phyloP scores from a whole-genome alignment of 2,113 vertebrate species.

The Scortum barcoo region DNA sequence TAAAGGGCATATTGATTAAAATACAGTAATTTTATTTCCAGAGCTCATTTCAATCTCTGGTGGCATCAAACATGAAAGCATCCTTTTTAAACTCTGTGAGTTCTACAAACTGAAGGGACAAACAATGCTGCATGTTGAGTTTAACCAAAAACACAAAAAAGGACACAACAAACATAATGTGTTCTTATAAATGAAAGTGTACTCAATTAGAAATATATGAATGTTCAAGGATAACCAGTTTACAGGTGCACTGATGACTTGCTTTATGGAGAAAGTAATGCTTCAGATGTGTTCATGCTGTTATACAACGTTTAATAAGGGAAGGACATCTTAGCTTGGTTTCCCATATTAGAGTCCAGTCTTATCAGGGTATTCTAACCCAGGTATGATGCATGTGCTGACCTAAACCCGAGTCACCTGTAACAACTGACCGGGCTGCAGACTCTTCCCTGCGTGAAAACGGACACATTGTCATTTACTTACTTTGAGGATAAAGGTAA shows the following conservation, averaged over 20 bases:
- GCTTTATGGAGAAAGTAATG: not conserved
- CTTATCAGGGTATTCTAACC: not conserved
- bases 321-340: not conserved
- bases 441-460: conserved; percentile 2
- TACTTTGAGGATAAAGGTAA: conserved; percentile 61
- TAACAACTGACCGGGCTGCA: not conserved
- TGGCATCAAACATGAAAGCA: not conserved
- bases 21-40: not conserved
- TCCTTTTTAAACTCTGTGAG: not conserved
- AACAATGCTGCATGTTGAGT: not conserved
- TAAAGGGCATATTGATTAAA: not conserved
- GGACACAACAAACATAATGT: not conserved
- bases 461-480: not conserved
- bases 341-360: not conserved
- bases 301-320: not conserved
- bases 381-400: not conserved
- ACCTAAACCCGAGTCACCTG: not conserved
- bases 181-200: not conserved
- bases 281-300: not conserved
- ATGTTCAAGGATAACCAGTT: no score
- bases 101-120: not conserved
- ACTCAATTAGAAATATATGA: no score
- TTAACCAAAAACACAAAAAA: not conserved
- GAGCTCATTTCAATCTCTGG: not conserved
- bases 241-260: no score